A percentile compares a stretch with the other conserved stretches of the same genome.
These are phyloP conservation scores for Eristalis intricaria DNA, from an alignment of 2,888 invertebrate species.

Conservation along the genomic window DNA sequence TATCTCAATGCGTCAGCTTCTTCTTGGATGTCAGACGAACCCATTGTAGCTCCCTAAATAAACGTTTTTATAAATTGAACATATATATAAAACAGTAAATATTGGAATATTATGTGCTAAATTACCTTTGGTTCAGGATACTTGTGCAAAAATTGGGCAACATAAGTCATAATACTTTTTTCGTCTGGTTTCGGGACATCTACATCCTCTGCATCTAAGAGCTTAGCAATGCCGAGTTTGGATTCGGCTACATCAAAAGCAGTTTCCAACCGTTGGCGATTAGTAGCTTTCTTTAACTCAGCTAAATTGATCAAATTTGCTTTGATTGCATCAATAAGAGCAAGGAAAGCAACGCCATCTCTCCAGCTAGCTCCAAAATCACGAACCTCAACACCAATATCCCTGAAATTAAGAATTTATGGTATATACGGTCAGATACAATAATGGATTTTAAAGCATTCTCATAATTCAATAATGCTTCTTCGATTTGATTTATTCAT, in stretches of 20 bases:
- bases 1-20: slow-evolving; percentile 90
- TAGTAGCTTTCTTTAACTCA: slow-evolving; percentile 89
- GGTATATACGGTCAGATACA: background rate
- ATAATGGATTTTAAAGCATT: too few species aligned
- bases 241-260: slow-evolving; percentile 96
- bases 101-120: background rate
- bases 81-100: background rate
- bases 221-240: slow-evolving; percentile 93
- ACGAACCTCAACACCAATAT: slow-evolving; percentile 92
- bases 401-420: slow-evolving; percentile 82
- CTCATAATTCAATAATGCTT: too few species aligned
- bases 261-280: slow-evolving; percentile 92
- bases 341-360: slow-evolving; percentile 97
- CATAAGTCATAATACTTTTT: slow-evolving; percentile 99
- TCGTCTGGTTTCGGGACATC: slow-evolving; percentile 98
- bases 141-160: slow-evolving; percentile 98
- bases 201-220: slow-evolving; percentile 97
- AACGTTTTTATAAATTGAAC: background rate
- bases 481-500: too few species aligned
- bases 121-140: slow-evolving; percentile 91
- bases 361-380: slow-evolving; percentile 98
- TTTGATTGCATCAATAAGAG: slow-evolving; percentile 96
- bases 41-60: slow-evolving; percentile 86
- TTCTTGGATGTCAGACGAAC: slow-evolving; percentile 89
- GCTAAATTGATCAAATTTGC: slow-evolving; percentile 95